A percentile compares a stretch with the other conserved stretches of the same genome.
These are phyloP conservation scores for Drosophila mayaguana DNA, from an alignment of 2,888 invertebrate species.

Conservation along the genomic window DNA sequence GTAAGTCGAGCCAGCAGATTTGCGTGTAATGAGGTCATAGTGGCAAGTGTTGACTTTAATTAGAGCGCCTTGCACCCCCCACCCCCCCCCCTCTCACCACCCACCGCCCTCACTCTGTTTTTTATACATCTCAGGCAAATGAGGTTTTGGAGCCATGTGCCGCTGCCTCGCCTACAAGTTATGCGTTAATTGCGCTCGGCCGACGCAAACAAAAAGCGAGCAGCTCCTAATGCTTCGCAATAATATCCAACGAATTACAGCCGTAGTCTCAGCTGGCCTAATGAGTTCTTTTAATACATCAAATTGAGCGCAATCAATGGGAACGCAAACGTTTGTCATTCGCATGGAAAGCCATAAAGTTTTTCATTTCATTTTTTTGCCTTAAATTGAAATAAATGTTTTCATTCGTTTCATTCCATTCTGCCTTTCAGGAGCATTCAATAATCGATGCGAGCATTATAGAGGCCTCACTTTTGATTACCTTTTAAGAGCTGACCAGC, in stretches of 20 bases:
- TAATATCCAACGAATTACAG: not conserved
- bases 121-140: slow-evolving; percentile 29
- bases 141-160: slow-evolving; percentile 55
- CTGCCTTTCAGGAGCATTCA: not conserved
- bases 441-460: slow-evolving; percentile 20
- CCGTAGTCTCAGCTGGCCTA: not conserved
- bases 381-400: not conserved
- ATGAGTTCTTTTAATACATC: slow-evolving; percentile 7
- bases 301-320: slow-evolving; percentile 1
- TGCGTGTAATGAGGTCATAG: slow-evolving; percentile 77
- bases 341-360: slow-evolving; percentile 1
- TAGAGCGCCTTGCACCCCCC: slow-evolving; percentile 49
- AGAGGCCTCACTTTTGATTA: slow-evolving; percentile 29
- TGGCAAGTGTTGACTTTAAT: slow-evolving; percentile 79
- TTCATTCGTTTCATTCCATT: not conserved
- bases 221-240: slow-evolving; percentile 1
- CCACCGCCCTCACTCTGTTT: not conserved
- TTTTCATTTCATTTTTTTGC: not conserved
- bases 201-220: not conserved
- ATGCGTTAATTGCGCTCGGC: slow-evolving; percentile 58
- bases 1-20: slow-evolving; percentile 65
- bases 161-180: slow-evolving; percentile 56
- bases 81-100: not conserved
- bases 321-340: not conserved
- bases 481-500: slow-evolving; percentile 16